Percentiles rank a stretch among this genome's conserved stretches.
Evolutionary conservation across 2,113 vertebrate genomes (phyloP).

Genomic region (Antechinus flavipes): DNA sequence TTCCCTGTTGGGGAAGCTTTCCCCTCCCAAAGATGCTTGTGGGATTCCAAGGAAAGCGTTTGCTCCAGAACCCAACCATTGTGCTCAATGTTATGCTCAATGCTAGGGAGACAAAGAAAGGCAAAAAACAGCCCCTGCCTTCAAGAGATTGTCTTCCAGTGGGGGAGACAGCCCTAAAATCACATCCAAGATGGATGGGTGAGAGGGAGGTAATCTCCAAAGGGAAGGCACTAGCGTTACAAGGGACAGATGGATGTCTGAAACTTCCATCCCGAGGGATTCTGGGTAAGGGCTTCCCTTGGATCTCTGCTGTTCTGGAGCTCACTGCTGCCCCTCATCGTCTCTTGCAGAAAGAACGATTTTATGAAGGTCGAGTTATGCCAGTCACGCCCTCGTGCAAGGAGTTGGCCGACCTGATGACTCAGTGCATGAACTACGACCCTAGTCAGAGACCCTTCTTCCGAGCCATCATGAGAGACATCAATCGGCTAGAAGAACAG

Average conservation of each 20-base stretch:
- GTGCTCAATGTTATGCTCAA: neutral
- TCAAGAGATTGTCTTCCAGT: neutral
- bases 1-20: neutral
- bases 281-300: neutral
- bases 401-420: conserved; percentile 97
- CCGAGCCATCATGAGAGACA: conserved; percentile 97
- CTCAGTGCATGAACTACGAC: conserved; percentile 98
- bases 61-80: neutral
- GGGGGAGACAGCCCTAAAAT: too few species aligned
- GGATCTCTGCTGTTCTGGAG: neutral
- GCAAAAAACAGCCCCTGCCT: neutral
- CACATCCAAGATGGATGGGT: neutral
- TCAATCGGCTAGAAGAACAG: conserved; percentile 93
- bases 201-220: neutral
- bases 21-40: neutral
- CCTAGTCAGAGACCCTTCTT: conserved; percentile 97
- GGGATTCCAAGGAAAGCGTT: neutral
- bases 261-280: too few species aligned
- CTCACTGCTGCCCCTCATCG: neutral
- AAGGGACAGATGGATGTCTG: neutral
- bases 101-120: neutral
- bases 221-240: neutral
- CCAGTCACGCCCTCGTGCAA: conserved; percentile 92
- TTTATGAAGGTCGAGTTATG: conserved; percentile 92
- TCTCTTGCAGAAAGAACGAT: conserved; percentile 93